Conservation (phyloP, 1,140 invertebrate genomes). For the Zaprionus camerounensis region DNA sequence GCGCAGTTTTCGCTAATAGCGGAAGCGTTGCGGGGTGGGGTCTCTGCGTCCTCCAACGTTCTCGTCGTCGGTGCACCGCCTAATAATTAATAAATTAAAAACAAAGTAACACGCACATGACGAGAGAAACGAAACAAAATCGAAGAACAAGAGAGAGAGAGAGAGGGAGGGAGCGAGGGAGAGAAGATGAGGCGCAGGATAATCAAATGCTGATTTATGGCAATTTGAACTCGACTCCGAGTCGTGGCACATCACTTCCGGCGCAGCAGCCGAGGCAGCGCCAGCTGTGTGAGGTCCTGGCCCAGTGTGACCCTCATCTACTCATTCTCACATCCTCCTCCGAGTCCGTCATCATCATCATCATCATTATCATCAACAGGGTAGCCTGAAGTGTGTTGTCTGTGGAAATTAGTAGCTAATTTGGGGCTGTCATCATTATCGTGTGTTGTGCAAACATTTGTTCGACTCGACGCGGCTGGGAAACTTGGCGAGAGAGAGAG, state of each 20-base stretch:
- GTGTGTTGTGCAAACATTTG: constrained; percentile 82
- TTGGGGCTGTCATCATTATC: constrained; percentile 80
- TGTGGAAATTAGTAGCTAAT: constrained; percentile 83
- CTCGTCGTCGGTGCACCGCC: constrained; percentile 51
- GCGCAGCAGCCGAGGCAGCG: constrained; percentile 46
- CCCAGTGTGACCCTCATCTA: constrained; percentile 36
- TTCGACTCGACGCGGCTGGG: constrained; percentile 50
- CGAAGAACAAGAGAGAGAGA: neutral
- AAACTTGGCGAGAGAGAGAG: neutral
- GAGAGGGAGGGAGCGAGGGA: constrained; percentile 8
- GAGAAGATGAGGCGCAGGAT: constrained; percentile 59
- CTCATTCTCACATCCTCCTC: constrained; percentile 15
- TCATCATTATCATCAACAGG: constrained; percentile 1
- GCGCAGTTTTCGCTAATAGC: constrained; percentile 72
- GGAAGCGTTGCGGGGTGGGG: constrained; percentile 53
- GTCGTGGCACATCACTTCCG: constrained; percentile 63
- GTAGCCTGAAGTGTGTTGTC: constrained; percentile 37
- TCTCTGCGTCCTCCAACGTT: neutral
- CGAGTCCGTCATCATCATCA: neutral
- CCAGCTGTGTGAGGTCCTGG: constrained; percentile 80
- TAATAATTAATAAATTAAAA: constrained; percentile 83
- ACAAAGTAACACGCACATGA: constrained; percentile 75
- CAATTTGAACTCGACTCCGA: constrained; percentile 56
- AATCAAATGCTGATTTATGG: constrained; percentile 83
- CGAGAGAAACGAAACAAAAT: neutral